Base-by-base conservation (phyloP, 2,888 invertebrate species). In the Macrosiphum euphorbiae region DNA sequence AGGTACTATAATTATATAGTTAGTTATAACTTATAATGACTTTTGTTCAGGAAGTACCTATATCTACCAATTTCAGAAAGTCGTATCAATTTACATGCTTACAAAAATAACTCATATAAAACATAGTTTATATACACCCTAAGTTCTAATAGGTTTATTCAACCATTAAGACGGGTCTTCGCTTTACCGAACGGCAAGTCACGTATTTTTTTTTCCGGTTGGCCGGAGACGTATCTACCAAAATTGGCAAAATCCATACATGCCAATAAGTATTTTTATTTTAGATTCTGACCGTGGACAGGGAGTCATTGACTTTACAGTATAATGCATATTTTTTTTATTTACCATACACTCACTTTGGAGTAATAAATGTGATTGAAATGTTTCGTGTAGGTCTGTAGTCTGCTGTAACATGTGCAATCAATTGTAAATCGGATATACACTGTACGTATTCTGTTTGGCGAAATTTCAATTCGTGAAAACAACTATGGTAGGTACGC, bases 261-360 rank as follows among this genome's bases (percentile, higher is more conserved):
- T 35, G 24, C 10, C 52, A 52, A 88, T 52, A 52, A 55, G 55
- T 10, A 88, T 88, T 88, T 88, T 88, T 88, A 55, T 55, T 88
- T 88, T 55, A 55, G 10, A 55, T 55, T 52, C 35, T 35, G 26
- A 88, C 8, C 1, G 24, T 8, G 52, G 35, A 52, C 41, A 41
- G 11, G 24, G 35, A 52, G 11, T 55, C 52, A 26, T 88, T 55
- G 35, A 52, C 24, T 88, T 35, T 52, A 35, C 20, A 35, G 44
- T 44, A 24, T 41, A 52, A 52, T 35, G 3, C 16, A 88, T 52
- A 55, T 55, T 88, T 55, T 87, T 78, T 78, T 61, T 28, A 61
- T 3, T 78, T 78, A 78, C 35, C 35, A 52, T 11, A 35, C 20
- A 78, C 20, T 8, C n/a, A 58, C 24, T 26, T 58, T 35, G 4